phyloP scores from a whole-genome alignment of 2,888 invertebrate genomes.

The Drosophila kuntzei region DNA sequence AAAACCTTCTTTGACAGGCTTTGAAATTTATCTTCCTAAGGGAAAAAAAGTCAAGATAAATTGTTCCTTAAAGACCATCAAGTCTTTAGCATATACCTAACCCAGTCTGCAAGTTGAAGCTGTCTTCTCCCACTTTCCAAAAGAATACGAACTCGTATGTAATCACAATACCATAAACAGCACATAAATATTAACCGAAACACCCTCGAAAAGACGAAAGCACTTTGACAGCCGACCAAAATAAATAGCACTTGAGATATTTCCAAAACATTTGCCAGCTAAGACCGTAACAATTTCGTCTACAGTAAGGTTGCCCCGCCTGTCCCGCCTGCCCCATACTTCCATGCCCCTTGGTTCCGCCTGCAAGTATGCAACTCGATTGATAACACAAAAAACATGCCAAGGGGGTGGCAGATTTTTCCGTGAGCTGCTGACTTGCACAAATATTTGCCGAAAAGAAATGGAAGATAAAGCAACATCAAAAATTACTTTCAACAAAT shows the following conservation, averaged over 20 bases:
- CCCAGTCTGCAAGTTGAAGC: neutral
- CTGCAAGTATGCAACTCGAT: slow-evolving; percentile 69
- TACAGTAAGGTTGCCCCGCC: neutral
- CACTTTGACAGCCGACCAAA: slow-evolving; percentile 65
- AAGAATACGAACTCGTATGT: slow-evolving; percentile 2
- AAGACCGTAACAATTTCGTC: slow-evolving; percentile 60
- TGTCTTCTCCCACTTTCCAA: neutral
- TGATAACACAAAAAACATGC: slow-evolving; percentile 64
- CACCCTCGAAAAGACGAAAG: slow-evolving; percentile 50
- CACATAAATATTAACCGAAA: slow-evolving; percentile 32
- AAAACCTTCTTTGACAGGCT: no score
- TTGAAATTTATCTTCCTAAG: no score
- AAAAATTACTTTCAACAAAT: slow-evolving; percentile 37
- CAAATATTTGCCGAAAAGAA: slow-evolving; percentile 72
- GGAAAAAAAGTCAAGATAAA: neutral
- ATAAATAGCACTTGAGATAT: slow-evolving; percentile 80
- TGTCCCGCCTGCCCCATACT: neutral
- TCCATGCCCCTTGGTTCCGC: slow-evolving; percentile 5
- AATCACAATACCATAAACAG: slow-evolving; percentile 28
- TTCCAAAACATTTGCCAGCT: slow-evolving; percentile 81
- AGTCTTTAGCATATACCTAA: neutral
- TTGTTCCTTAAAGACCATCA: neutral
- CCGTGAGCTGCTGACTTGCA: slow-evolving; percentile 69
- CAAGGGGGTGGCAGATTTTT: slow-evolving; percentile 30
- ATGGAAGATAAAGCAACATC: slow-evolving; percentile 43